Percentiles rank a stretch among this genome's conserved stretches.
These are phyloP conservation scores for Cantharis rufa DNA, from an alignment of 2,888 invertebrate species.

Conservation along the genomic window DNA sequence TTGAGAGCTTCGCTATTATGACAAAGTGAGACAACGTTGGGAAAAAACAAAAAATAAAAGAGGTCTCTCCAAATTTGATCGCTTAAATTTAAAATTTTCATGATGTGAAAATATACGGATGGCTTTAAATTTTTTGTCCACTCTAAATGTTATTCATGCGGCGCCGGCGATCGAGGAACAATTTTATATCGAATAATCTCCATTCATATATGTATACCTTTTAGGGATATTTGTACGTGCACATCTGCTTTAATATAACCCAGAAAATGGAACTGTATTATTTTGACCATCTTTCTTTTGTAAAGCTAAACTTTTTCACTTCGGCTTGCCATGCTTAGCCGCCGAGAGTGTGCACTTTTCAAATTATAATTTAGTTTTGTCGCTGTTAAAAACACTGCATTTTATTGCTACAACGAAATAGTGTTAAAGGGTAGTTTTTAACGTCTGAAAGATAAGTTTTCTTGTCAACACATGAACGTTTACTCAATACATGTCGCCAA, in stretches of 20 bases:
- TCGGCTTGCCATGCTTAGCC: too few relatives aligned
- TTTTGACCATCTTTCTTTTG: background rate
- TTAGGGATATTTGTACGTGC: background rate
- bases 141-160: background rate
- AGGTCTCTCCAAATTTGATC: background rate
- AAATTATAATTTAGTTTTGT: background rate
- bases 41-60: background rate
- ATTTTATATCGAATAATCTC: background rate
- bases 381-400: background rate
- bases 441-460: background rate
- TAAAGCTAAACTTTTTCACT: background rate
- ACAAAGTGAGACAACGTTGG: background rate
- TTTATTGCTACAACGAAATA: background rate
- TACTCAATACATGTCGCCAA: constrained; percentile 2
- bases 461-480: background rate
- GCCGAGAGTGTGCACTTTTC: background rate
- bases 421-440: background rate
- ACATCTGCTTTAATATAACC: background rate
- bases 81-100: background rate
- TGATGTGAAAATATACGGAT: background rate
- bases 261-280: background rate
- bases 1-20: background rate
- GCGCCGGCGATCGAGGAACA: background rate
- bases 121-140: background rate
- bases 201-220: background rate